A percentile compares a stretch with the other conserved stretches of the same genome.
Conservation (phyloP, 35 echinoderm and acorn worm genomes). For the Amphiura filiformis region DNA sequence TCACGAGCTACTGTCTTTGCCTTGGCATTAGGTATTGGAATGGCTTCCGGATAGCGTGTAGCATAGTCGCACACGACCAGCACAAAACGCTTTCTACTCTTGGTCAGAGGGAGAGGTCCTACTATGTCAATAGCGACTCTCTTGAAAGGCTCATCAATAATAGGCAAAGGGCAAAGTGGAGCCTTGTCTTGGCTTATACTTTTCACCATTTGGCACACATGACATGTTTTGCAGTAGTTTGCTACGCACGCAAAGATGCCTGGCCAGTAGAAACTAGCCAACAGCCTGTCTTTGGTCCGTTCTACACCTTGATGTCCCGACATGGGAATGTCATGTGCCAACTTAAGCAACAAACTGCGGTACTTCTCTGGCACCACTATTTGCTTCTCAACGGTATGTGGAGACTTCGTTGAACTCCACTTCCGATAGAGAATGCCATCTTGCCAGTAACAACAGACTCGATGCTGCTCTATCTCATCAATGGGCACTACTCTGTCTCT, state of each 20-base stretch:
- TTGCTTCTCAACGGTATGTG: neutral
- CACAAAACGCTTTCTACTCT: conserved; percentile 43
- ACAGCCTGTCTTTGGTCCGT: conserved; percentile 36
- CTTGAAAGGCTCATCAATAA: conserved; percentile 57
- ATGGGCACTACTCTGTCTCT: too few species aligned
- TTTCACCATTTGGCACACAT: conserved; percentile 53
- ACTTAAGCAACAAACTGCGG: neutral
- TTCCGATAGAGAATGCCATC: too few species aligned
- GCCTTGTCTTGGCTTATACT: conserved; percentile 42
- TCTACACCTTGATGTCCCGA: conserved; percentile 39
- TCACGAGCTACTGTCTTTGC: conserved; percentile 26
- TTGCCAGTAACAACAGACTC: too few species aligned
- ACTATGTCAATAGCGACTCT: conserved; percentile 64
- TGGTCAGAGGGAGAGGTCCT: conserved; percentile 53
- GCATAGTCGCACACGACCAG: conserved; percentile 35
- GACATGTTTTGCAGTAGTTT: conserved; percentile 38
- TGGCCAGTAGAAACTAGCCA: conserved; percentile 57
- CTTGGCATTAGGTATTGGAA: conserved; percentile 34
- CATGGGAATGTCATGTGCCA: conserved; percentile 43
- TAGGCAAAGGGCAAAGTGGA: conserved; percentile 44
- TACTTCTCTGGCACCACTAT: conserved; percentile 49
- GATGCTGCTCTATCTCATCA: too few species aligned
- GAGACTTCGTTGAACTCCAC: too few species aligned
- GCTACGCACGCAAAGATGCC: conserved; percentile 29
- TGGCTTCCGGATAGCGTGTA: conserved; percentile 54